These are phyloP conservation scores for human DNA, from an alignment of 2,113 vertebrate species.

Conservation along the genomic window GRCh38 chr2:87967501-87968000, in stretches of 20 bases:
- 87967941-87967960: background rate
- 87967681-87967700: conserved; percentile 1
- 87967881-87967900: background rate
- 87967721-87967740: background rate
- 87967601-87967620: background rate
- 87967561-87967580: background rate
- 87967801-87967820: background rate
- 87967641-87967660: conserved; percentile 5
- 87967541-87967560: conserved; percentile 24
- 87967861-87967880: conserved; percentile 5
- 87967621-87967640: background rate
- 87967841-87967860: background rate
- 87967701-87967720: background rate
- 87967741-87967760: conserved; percentile 38
- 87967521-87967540: background rate
- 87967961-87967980: background rate
- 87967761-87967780: background rate
- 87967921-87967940: background rate
- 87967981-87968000: background rate
- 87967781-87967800: conserved; percentile 11
- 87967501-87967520: background rate
- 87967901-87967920: background rate
- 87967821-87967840: conserved; percentile 19
- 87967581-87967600: background rate
- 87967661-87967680: background rate